Conservation (phyloP, 2,113 vertebrate species). For the Edolisoma coerulescens region DNA sequence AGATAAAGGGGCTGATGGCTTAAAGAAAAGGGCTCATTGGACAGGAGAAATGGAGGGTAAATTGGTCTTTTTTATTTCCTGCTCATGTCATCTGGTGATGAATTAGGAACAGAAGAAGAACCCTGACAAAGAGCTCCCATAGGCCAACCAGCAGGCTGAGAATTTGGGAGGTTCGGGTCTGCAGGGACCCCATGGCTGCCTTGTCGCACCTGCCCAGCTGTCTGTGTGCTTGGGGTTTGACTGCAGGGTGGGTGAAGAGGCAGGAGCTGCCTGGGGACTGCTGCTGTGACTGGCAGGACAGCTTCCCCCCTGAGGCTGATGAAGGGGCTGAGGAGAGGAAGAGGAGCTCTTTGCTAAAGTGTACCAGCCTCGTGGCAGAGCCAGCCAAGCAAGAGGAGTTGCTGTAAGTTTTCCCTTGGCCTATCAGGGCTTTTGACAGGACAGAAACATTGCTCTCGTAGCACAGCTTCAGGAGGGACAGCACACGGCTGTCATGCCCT, state of each 20-base stretch:
- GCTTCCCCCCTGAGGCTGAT: neutral
- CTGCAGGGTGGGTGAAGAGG: neutral
- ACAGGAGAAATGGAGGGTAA: slow-evolving; percentile 37
- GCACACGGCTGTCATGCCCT: rapidly evolving
- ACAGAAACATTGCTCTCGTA: neutral
- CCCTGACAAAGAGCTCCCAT: neutral
- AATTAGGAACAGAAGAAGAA: slow-evolving; percentile 61
- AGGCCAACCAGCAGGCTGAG: neutral
- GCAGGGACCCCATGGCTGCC: neutral
- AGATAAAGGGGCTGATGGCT: slow-evolving; percentile 58
- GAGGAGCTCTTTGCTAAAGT: neutral
- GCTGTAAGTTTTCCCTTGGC: neutral
- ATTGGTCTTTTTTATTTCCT: slow-evolving; percentile 62
- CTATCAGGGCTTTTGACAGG: neutral
- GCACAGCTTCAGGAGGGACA: neutral
- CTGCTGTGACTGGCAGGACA: neutral
- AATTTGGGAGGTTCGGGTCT: neutral
- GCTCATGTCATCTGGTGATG: slow-evolving; percentile 43
- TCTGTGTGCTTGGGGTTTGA: neutral
- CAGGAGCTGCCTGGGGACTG: neutral
- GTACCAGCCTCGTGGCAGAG: neutral
- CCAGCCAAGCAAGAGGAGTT: neutral
- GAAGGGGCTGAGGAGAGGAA: neutral
- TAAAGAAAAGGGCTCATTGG: slow-evolving; percentile 59
- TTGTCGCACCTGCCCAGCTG: neutral